Evolutionary conservation across 2,113 vertebrate genomes (phyloP), one percentile per base, ranked within the genome.

Genomic region (Sciurus niger): DNA sequence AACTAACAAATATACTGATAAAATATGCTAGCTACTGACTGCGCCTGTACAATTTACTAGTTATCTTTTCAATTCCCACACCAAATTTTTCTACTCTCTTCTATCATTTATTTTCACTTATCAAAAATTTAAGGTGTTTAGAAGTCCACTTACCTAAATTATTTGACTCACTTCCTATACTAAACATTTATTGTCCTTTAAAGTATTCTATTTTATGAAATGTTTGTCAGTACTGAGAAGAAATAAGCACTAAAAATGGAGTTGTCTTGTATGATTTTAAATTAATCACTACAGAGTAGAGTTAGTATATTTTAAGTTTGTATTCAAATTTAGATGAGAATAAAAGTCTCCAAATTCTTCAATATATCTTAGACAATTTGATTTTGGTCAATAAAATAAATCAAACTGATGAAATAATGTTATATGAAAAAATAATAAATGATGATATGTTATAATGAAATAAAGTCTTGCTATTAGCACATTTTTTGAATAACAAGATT

Each of bases 101-200:
- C 48, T 80, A 18, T 11, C 72, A 86, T 70, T 88, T 51, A 74
- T 32, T 92, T 14, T 83, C n/a, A 91, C 32, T 85, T 55, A 84
- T 25, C 20, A 80, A 92, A 77, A 78, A 73, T 79, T 92, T 84
- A 65, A 93, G n/a, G 53, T 93, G 30, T 79, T 92, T 67, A 94
- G 6, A 20, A 77, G 2, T 85, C 30, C 51, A 86, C 40, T 83
- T 89, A 93, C 51, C 48, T 74, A 89, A 94, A 84, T 20, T 84
- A 94, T 84, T 89, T 94, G 77, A 65, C 53, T 58, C n/a, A 74
- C 34, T 65, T 67, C 32, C 40, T n/a, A 70, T 32, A 88, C 8
- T 34, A 7, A 92, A 74, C 30, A 53, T 51, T 24, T 43, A 51
- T 13, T 77, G 28, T 48, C n/a, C 40, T 78, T 89, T 72, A 30